Percentiles rank a stretch among this genome's conserved stretches.
phyloP scores from a whole-genome alignment of 2,113 vertebrate genomes.

The Sapayoa aenigma region DNA sequence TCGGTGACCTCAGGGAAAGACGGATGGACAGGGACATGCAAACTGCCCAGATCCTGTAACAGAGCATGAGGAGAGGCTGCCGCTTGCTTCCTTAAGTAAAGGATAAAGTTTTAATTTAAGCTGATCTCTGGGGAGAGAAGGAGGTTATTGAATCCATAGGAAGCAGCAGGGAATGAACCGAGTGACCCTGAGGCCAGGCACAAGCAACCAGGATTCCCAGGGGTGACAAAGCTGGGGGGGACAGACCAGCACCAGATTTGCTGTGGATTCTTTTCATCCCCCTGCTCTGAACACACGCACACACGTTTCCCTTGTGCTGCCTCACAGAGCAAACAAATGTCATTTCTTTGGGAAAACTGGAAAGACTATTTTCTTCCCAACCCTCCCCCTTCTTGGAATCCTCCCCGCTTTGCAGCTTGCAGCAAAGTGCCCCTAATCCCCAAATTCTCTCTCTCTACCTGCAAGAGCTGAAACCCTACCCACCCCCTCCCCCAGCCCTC shows the following conservation, averaged over 20 bases:
- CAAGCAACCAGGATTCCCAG: not conserved
- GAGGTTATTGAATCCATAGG: conserved; percentile 41
- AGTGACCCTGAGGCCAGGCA: conserved; percentile 8
- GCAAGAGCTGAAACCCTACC: conserved; percentile 31
- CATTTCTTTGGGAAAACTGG: not conserved
- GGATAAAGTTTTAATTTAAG: conserved; percentile 48
- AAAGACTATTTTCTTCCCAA: not conserved
- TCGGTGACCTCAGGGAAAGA: not conserved
- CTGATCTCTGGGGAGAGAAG: conserved; percentile 28
- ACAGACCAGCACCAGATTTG: not conserved
- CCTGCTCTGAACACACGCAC: not conserved
- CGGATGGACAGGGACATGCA: not conserved
- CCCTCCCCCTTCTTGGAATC: not conserved
- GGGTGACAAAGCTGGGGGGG: not conserved
- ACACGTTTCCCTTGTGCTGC: not conserved
- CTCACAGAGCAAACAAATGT: not conserved
- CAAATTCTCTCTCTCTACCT: conserved; percentile 43
- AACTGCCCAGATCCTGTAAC: not conserved
- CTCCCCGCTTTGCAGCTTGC: not conserved
- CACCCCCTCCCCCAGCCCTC: conserved; percentile 16
- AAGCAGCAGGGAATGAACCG: not conserved
- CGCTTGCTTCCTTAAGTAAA: not conserved
- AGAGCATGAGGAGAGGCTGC: not conserved
- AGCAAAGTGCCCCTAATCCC: conserved; percentile 24
- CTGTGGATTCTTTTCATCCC: not conserved